Evolutionary conservation across 2,888 invertebrate genomes (phyloP).

Genomic region (Strigamia transsilvanica): DNA sequence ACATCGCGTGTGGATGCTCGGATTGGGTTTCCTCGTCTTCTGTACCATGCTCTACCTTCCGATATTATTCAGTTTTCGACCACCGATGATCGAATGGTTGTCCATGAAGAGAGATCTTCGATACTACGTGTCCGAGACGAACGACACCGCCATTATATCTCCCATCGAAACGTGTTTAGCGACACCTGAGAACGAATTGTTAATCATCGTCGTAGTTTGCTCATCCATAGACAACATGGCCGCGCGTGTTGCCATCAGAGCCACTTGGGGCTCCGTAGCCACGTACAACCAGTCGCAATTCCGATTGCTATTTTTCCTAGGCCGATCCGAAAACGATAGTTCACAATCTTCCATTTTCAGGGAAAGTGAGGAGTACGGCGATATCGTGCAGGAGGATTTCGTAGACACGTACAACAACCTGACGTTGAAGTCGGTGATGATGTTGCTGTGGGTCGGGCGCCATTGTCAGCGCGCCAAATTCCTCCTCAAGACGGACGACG

Average conservation of each 20-base stretch:
- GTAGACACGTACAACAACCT: conserved; percentile 86
- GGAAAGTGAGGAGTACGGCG: conserved; percentile 75
- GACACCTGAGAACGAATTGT: conserved; percentile 59
- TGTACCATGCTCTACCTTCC: conserved; percentile 44
- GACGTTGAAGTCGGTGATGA: conserved; percentile 83
- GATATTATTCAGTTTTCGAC: conserved; percentile 44
- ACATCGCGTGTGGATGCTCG: conserved; percentile 41
- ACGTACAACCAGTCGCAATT: conserved; percentile 58
- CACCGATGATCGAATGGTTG: conserved; percentile 51
- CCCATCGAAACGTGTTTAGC: conserved; percentile 58
- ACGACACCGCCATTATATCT: conserved; percentile 72
- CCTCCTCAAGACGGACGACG: conserved; percentile 86
- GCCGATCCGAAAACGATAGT: conserved; percentile 70
- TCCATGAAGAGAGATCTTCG: conserved; percentile 70
- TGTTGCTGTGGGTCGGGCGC: conserved; percentile 80
- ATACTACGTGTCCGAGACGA: conserved; percentile 76
- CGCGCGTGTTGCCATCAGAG: conserved; percentile 73
- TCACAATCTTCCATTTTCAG: conserved; percentile 72
- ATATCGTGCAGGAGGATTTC: conserved; percentile 84
- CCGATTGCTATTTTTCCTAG: conserved; percentile 71
- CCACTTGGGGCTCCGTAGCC: conserved; percentile 72
- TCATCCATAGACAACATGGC: conserved; percentile 76
- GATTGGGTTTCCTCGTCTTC: conserved; percentile 45
- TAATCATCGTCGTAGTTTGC: conserved; percentile 78
- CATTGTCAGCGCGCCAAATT: conserved; percentile 71